phyloP scores from a whole-genome alignment of 2,797 vertebrate species.

The Setipinna tenuifilis region DNA sequence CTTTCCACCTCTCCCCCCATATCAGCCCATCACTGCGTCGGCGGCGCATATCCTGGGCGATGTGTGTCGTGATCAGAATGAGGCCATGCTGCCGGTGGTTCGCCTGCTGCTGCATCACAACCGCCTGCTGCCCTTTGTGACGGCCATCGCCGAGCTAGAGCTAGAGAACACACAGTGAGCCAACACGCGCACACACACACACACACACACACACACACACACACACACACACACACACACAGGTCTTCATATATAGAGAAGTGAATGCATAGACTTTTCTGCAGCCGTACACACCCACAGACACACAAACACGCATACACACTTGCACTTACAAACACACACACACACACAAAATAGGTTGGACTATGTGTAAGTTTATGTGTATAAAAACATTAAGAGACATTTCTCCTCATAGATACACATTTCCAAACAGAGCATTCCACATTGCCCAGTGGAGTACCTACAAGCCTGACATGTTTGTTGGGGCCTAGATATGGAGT shows the following conservation, averaged over 20 bases:
- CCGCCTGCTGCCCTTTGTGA: slow-evolving; percentile 91
- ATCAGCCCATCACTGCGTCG: slow-evolving; percentile 92
- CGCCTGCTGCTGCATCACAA: slow-evolving; percentile 92
- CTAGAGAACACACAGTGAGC: slow-evolving; percentile 97
- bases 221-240: background rate
- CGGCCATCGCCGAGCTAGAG: slow-evolving; percentile 89
- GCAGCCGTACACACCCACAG: too few species aligned
- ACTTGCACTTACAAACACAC: too few species aligned
- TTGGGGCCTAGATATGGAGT: too few species aligned
- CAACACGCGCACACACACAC: background rate
- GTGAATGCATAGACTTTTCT: too few species aligned
- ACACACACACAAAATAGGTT: too few species aligned
- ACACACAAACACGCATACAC: too few species aligned
- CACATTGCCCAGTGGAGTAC: too few species aligned
- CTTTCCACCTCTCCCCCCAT: background rate
- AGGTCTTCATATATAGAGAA: background rate
- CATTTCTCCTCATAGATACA: too few species aligned
- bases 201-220: slow-evolving; percentile 18
- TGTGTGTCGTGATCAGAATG: slow-evolving; percentile 90
- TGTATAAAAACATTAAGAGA: too few species aligned
- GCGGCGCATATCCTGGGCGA: slow-evolving; percentile 94
- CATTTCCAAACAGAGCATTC: background rate
- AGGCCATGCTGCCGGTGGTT: slow-evolving; percentile 90
- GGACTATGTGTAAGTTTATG: too few species aligned
- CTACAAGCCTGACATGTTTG: too few species aligned